Percentiles rank a stretch among this genome's conserved stretches.
Conservation (phyloP, 2,113 vertebrate genomes). For the Gasterosteus nipponicus region DNA sequence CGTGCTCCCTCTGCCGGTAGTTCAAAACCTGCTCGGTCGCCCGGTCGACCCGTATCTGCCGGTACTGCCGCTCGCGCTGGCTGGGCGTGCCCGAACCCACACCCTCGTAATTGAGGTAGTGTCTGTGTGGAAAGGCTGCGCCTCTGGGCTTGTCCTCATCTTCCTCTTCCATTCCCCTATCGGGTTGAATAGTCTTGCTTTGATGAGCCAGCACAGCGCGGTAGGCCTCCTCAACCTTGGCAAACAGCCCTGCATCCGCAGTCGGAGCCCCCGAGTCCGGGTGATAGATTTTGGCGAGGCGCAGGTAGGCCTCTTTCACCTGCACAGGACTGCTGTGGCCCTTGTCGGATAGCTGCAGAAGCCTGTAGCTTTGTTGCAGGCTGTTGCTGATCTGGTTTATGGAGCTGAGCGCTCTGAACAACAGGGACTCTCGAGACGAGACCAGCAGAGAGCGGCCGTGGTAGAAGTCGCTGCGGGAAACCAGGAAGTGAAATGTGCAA, state of each 20-base stretch:
- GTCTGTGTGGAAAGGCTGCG: slow-evolving; percentile 87
- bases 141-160: slow-evolving; percentile 81
- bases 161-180: slow-evolving; percentile 60
- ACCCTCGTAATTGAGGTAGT: slow-evolving; percentile 94
- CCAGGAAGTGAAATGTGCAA: slow-evolving; percentile 39
- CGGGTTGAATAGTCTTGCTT: slow-evolving; percentile 48
- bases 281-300: slow-evolving; percentile 91
- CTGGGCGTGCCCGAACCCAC: slow-evolving; percentile 90
- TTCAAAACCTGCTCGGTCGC: slow-evolving; percentile 89
- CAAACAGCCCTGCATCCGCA: slow-evolving; percentile 83
- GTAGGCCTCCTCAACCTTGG: slow-evolving; percentile 89
- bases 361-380: slow-evolving; percentile 75
- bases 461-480: neutral
- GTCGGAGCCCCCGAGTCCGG: slow-evolving; percentile 86
- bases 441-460: slow-evolving; percentile 22
- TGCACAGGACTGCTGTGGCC: slow-evolving; percentile 71
- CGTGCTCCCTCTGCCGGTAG: slow-evolving; percentile 85
- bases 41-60: slow-evolving; percentile 88
- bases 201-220: slow-evolving; percentile 84
- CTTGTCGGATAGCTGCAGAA: slow-evolving; percentile 75
- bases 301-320: slow-evolving; percentile 86
- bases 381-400: slow-evolving; percentile 45
- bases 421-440: slow-evolving; percentile 2
- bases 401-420: slow-evolving; percentile 48
- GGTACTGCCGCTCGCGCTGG: slow-evolving; percentile 92